A percentile compares a stretch with the other conserved stretches of the same genome.
These are phyloP conservation scores for Enteromius thamalakanensis DNA, from an alignment of 2,797 vertebrate genomes.

Conservation along the genomic window DNA sequence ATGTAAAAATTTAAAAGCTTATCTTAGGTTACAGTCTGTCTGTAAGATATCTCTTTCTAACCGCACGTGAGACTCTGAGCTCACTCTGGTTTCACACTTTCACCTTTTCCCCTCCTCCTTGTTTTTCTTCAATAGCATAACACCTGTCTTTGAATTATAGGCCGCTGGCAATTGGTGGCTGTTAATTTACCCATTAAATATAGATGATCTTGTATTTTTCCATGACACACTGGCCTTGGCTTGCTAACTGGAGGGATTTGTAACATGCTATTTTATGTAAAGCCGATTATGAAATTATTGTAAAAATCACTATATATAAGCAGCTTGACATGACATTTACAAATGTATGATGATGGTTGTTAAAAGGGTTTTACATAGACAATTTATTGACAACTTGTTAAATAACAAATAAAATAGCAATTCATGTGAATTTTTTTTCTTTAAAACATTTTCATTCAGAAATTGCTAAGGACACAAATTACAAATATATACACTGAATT, in stretches of 20 bases:
- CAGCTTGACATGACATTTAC: not conserved
- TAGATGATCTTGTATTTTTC: not conserved
- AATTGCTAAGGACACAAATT: too few species aligned
- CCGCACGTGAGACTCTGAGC: slow-evolving; percentile 25
- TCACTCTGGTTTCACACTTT: slow-evolving; percentile 38
- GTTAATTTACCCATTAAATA: slow-evolving; percentile 14
- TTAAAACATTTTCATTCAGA: too few species aligned
- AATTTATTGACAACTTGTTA: not conserved
- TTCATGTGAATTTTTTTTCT: not conserved
- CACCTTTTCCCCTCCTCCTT: slow-evolving; percentile 14
- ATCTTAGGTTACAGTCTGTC: slow-evolving; percentile 46
- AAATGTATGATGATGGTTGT: not conserved
- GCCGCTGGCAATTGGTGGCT: not conserved
- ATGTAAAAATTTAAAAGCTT: slow-evolving; percentile 43
- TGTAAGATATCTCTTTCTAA: slow-evolving; percentile 50
- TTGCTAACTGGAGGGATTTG: not conserved
- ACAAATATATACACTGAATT: too few species aligned
- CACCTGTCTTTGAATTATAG: not conserved
- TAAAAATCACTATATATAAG: not conserved
- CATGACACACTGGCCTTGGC: not conserved
- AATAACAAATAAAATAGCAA: not conserved
- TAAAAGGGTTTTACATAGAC: too few species aligned
- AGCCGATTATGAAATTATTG: not conserved
- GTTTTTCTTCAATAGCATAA: not conserved
- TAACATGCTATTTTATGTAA: not conserved